These are phyloP conservation scores for Plusia festucae DNA, from an alignment of 2,888 invertebrate genomes.

Conservation along the genomic window DNA sequence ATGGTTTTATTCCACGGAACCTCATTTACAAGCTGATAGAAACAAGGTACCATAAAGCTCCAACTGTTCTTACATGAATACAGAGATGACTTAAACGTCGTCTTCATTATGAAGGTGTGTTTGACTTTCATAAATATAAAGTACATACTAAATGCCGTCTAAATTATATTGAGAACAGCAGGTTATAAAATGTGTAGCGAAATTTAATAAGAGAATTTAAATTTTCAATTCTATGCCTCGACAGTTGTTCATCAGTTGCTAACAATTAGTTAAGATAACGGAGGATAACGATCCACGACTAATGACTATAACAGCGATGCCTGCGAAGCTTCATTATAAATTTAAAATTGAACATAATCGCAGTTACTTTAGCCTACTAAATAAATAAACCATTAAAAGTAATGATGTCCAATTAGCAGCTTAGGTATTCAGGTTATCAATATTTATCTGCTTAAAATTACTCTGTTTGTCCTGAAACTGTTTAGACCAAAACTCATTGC, in stretches of 20 bases:
- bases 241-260: background rate
- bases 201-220: background rate
- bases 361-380: background rate
- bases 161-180: background rate
- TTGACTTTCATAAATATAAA: too few species aligned
- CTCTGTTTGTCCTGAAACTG: background rate
- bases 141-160: background rate
- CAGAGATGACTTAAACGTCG: background rate
- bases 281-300: background rate
- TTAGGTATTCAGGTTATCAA: conserved; percentile 1
- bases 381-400: conserved; percentile 4
- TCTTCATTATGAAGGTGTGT: background rate
- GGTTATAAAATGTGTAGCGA: background rate
- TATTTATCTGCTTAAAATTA: background rate
- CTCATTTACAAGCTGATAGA: background rate
- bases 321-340: background rate
- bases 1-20: background rate
- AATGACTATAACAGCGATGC: background rate
- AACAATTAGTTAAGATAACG: background rate
- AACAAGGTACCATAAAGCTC: background rate
- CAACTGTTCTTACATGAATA: background rate
- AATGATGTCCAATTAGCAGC: conserved; percentile 1
- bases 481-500: conserved; percentile 3
- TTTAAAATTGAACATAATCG: background rate
- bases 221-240: background rate